phyloP scores from a whole-genome alignment of 2,113 vertebrate genomes.

The Urocolius indicus region DNA sequence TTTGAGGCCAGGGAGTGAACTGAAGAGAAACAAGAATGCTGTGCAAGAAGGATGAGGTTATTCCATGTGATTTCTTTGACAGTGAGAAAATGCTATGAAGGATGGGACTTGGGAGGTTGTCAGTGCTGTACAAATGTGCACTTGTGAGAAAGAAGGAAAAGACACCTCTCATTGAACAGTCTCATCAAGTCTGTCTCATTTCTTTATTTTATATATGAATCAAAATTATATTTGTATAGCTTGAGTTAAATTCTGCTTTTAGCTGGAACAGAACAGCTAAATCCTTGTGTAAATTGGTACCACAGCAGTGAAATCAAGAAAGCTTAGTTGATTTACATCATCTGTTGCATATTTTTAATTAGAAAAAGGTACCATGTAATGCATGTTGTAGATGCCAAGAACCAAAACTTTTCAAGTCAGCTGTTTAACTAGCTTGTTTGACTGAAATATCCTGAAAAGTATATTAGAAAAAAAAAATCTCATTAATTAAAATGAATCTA shows the following conservation, averaged over 20 bases:
- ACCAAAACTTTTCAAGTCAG: neutral
- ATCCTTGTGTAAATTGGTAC: neutral
- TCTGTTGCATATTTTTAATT: neutral
- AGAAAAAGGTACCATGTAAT: neutral
- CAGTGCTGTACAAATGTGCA: neutral
- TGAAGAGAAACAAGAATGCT: neutral
- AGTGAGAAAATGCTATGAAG: neutral
- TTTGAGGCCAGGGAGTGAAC: neutral
- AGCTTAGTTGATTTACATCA: neutral
- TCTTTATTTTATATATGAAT: neutral
- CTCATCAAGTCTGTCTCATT: neutral
- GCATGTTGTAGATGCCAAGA: neutral
- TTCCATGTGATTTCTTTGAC: neutral
- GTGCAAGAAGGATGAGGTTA: neutral
- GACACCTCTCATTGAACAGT: neutral
- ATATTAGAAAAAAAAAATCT: neutral
- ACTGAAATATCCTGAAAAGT: neutral
- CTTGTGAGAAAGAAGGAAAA: neutral
- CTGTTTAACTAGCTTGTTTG: neutral
- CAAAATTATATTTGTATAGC: neutral
- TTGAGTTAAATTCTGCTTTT: neutral
- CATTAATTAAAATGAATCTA: neutral
- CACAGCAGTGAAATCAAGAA: neutral
- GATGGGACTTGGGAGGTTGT: neutral
- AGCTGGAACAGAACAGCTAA: slow-evolving; percentile 3